Conservation (phyloP, 2,888 invertebrate species). For the Camponotus fellah region DNA sequence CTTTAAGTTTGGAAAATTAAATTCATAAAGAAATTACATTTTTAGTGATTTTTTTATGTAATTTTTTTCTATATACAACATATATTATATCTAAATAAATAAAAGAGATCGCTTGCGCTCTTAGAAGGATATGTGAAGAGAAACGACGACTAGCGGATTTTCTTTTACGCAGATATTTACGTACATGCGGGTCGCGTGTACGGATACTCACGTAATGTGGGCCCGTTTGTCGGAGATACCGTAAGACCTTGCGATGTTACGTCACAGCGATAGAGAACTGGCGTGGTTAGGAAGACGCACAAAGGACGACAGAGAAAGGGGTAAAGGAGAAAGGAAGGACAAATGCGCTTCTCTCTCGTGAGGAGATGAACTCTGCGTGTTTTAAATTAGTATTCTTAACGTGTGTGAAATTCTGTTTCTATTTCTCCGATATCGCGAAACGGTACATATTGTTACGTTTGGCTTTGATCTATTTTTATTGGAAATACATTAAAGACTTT, state of each 20-base stretch:
- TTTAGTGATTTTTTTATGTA: not conserved
- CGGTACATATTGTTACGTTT: not conserved
- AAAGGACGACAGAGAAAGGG: constrained; percentile 60
- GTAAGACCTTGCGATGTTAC: constrained; percentile 83
- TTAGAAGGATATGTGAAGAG: not conserved
- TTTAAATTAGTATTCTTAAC: constrained; percentile 31
- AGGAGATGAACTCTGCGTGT: constrained; percentile 35
- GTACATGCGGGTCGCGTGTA: constrained; percentile 74
- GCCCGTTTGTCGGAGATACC: constrained; percentile 85
- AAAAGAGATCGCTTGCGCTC: not conserved
- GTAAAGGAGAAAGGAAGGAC: constrained; percentile 36
- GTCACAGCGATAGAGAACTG: constrained; percentile 78
- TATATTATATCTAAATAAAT: constrained; percentile 16
- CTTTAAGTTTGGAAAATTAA: not conserved
- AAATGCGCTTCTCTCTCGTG: constrained; percentile 2
- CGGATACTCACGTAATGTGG: constrained; percentile 84
- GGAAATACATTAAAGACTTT: not conserved
- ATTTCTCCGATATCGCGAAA: not conserved
- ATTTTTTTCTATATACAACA: not conserved
- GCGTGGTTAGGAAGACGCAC: constrained; percentile 58
- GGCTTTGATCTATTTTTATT: not conserved
- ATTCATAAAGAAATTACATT: not conserved
- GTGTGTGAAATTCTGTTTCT: constrained; percentile 20
- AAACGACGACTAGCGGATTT: constrained; percentile 71
- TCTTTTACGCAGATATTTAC: constrained; percentile 69